Evolutionary conservation across 2,888 invertebrate species (phyloP).

Genomic region (Chaetogeoica ovagalla): DNA sequence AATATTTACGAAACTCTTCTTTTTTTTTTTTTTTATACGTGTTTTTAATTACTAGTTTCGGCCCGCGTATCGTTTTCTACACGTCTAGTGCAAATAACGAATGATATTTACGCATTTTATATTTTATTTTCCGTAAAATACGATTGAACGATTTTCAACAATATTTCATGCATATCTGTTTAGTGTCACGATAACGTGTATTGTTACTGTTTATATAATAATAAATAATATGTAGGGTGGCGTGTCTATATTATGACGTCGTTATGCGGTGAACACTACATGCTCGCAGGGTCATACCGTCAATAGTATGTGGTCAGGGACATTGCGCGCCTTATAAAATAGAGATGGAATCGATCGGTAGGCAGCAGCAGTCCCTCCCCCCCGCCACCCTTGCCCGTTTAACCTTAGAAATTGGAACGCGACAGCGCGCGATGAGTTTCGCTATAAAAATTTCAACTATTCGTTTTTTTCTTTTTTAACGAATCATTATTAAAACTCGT

Average conservation of each 20-base stretch:
- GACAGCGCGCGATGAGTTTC: neutral
- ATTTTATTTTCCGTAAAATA: neutral
- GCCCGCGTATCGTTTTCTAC: too few species aligned
- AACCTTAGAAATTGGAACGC: conserved; percentile 6
- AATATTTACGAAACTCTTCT: too few species aligned
- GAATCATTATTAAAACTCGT: neutral
- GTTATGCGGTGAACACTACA: conserved; percentile 4
- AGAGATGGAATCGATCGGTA: conserved; percentile 40
- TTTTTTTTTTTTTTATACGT: neutral
- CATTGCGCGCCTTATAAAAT: neutral
- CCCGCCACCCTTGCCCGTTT: neutral
- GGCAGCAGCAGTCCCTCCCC: neutral
- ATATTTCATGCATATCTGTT: neutral
- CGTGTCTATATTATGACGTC: neutral
- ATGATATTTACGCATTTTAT: too few species aligned
- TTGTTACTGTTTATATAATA: neutral
- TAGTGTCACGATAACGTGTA: neutral
- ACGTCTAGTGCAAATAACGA: too few species aligned
- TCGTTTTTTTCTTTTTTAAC: neutral
- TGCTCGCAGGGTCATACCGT: conserved; percentile 19
- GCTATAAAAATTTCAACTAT: neutral
- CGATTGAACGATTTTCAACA: neutral
- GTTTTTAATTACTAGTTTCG: too few species aligned
- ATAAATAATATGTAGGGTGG: neutral
- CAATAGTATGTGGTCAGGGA: conserved; percentile 46